Evolutionary conservation across 2,113 vertebrate species (phyloP).

Genomic region (Proterorhinus semilunaris): DNA sequence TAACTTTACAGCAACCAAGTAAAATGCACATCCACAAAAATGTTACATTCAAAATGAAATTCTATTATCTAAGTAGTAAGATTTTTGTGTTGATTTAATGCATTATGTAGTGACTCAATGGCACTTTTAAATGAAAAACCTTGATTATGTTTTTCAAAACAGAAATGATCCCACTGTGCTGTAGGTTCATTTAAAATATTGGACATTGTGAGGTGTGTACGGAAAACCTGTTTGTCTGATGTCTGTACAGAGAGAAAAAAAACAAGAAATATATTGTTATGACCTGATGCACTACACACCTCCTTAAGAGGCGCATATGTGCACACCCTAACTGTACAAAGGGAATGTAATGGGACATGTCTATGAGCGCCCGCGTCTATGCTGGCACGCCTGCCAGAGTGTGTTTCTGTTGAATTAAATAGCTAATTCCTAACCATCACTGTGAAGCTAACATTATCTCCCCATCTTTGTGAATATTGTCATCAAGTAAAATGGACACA

Average conservation of each 20-base stretch:
- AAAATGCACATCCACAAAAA: background rate
- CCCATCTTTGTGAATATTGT: constrained; percentile 77
- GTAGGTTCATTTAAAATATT: constrained; percentile 21
- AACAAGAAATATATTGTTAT: constrained; percentile 10
- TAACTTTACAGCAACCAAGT: background rate
- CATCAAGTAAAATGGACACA: constrained; percentile 74
- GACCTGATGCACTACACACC: constrained; percentile 47
- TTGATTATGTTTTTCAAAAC: constrained; percentile 20
- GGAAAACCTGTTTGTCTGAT: constrained; percentile 35
- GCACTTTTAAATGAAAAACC: constrained; percentile 55
- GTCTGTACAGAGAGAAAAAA: constrained; percentile 21
- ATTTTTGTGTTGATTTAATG: constrained; percentile 2
- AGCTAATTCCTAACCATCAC: constrained; percentile 74
- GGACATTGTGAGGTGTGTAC: constrained; percentile 35
- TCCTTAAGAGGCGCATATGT: constrained; percentile 38
- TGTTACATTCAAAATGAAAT: background rate
- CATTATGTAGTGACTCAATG: constrained; percentile 24
- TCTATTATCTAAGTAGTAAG: background rate
- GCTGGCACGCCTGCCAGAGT: constrained; percentile 31
- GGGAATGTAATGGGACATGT: constrained; percentile 46
- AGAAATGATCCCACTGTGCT: constrained; percentile 2
- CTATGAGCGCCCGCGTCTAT: constrained; percentile 28
- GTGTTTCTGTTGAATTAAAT: constrained; percentile 57
- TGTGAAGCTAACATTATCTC: constrained; percentile 77
- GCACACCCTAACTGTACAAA: constrained; percentile 29